Conservation (phyloP, 2,888 invertebrate genomes). For the Ephialtes manifestator region DNA sequence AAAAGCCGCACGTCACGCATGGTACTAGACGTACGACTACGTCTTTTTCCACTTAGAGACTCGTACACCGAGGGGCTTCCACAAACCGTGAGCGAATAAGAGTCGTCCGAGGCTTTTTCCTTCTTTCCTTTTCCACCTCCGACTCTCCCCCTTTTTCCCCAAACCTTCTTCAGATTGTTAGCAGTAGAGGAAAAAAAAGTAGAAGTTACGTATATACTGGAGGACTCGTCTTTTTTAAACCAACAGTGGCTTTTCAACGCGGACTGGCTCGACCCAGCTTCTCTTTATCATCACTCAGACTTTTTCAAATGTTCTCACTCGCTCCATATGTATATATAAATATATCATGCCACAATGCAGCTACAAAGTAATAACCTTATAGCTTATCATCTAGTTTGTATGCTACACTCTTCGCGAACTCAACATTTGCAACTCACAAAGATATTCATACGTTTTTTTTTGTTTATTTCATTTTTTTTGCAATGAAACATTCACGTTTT, state of each 20-base stretch:
- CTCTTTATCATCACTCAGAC: constrained; percentile 41
- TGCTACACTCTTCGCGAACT: not conserved
- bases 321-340: constrained; percentile 4
- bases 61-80: constrained; percentile 35
- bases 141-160: not conserved
- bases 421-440: not conserved
- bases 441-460: not conserved
- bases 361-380: not conserved
- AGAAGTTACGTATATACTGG: not conserved
- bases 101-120: constrained; percentile 28
- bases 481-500: not conserved
- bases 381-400: not conserved
- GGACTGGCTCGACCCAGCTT: constrained; percentile 25
- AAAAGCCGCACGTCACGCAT: constrained; percentile 40
- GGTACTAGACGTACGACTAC: constrained; percentile 45
- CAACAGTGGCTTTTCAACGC: constrained; percentile 13
- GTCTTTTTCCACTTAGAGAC: constrained; percentile 61
- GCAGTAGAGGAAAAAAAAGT: not conserved
- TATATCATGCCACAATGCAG: not conserved
- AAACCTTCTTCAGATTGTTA: constrained; percentile 17
- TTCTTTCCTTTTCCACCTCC: not conserved
- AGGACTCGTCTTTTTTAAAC: constrained; percentile 1
- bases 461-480: not conserved
- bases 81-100: constrained; percentile 21
- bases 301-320: constrained; percentile 43